Base-by-base conservation (phyloP, 2,797 vertebrate species). In the Acomys russatus region DNA sequence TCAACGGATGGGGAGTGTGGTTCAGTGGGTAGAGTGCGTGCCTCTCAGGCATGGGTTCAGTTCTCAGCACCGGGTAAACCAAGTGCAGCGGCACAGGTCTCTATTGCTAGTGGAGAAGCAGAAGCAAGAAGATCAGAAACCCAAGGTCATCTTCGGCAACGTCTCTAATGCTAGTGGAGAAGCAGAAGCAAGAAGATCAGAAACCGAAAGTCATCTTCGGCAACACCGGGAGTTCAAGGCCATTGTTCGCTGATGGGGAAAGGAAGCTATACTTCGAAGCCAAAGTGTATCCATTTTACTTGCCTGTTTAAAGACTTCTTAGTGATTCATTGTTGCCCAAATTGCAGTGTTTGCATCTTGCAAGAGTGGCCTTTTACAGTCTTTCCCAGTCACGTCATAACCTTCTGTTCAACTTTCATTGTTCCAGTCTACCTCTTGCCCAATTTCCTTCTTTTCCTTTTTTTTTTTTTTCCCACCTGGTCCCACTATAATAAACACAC, bases 401-500 rank as follows among this genome's bases (percentile, higher is more conserved):
- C 56, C 44, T 88, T 9, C 23, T 30, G 35, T 68, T 17, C 20
- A 23, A 35, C 86, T 87, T 59, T 22, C 56, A n/a, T 76, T 80
- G 79, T 76, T 82, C 35, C 61, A 9, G 2, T 28, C 28, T 22
- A 33, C 9, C 38, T 54, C n/a, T 28, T 49, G 25, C 20, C 38
- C 30, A 9, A 28, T 59, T 87, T 38, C 6, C 20, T 18, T 68
- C 7, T 22, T 68, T 93, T 68, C 7, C 14, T 68, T 93, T 73
- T 85, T 88, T 88, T 77, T 74, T 68, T 93, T 73, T 85, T 88
- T 88, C 71, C 70, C 91, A 89, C 56, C 35, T 71, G 63, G 14
- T 97, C 66, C 68, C 92, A 23, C 9, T 59, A 17, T 77, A 64
- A n/a, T n/a, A 35, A 79, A 94, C 83, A 64, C 66, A 71, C 51